Base-by-base conservation (phyloP, 2,113 vertebrate genomes). In the Oryzias javanicus region DNA sequence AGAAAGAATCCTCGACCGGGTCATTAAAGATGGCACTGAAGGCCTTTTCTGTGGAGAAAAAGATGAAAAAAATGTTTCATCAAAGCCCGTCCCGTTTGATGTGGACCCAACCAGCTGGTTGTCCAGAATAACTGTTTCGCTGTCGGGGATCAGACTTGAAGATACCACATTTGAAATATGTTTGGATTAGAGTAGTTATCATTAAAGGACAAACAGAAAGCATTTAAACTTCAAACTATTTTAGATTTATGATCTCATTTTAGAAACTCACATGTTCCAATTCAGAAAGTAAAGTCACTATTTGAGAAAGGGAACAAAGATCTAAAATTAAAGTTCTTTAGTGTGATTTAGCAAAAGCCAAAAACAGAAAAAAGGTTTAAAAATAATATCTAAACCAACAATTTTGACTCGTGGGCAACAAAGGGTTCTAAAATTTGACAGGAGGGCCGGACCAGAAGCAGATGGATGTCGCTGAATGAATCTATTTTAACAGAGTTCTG, bases 11-110 rank as follows among this genome's bases (percentile, higher is more conserved):
- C 35, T 24, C 67, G 71, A 81, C 19, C 64, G 84, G 83, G 83
- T 87, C 86, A 88, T 90, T 88, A 83, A 83, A 82, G 80, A 64
- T 71, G 63, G 70, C 47, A 25, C 73, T 64, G 69, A 69, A 83
- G 79, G 69, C 63, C 55, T 69, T 83, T 70, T 81, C 80, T 84
- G 82, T 8, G 73, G 80, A 75, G 85, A 57, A 64, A 76, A 60
- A 82, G 84, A 90, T 88, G 83, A 88, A 79, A 76, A 77, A 24
- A 72, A 80, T 70, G 70, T 66, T 81, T 60, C 64, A 74, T 87
- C 79, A 86, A 85, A 87, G 83, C 68, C 62, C 4, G 45, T 67
- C 51, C 41, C 72, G 70, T 84, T 85, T 88, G 74, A 90, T 89
- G 78, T 72, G 70, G 69, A 70, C 77, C 55, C 77, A 20, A 60